Evolutionary conservation across 2,797 vertebrate species (phyloP), one percentile per base, ranked within the genome.

Genomic region (Limosa lapponica): DNA sequence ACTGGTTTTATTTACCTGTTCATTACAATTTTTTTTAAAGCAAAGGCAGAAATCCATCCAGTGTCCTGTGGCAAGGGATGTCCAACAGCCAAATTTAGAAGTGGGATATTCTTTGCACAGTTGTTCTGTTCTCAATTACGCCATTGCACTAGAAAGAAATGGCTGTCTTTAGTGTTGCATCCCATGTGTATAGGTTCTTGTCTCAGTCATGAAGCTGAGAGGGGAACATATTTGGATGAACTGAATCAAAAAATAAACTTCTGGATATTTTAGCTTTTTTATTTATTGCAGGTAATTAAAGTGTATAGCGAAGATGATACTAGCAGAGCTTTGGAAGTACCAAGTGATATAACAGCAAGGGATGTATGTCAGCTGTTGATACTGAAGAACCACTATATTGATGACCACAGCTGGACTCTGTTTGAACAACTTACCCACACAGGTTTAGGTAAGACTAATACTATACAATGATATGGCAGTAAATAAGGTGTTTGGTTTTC

Each of bases 321-420:
- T 83, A 99, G 99, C 98, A 98, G 99, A 97, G 98, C 99, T 37
- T 97, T 99, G 87, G 99, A 99, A 97, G 99, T 99, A 65, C 99
- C 99, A 73, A 98, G 98, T 97, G 99, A 99, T 96, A 98, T 99
- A 96, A 99, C 98, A 43, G 99, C 99, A 84, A 98, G 98, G 84
- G 99, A 99, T 97, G 97, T 99, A 61, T 99, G 99, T 96, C 99
- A 99, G 95, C 97, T 99, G 81, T 98, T 99, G 93, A 98, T 99
- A 96, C 62, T 99, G 98, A 99, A 99, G 98, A 99, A 99, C 96
- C 99, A 99, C 96, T 99, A 98, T 96, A 95, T 99, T n/a, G 99
- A 99, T 97, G 99, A 99, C 97, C 98, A 99, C 97, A 99, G 98
- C 98, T 99, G 99, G 99, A 99, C 99, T 20, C 98, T 99, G 64